phyloP scores from a whole-genome alignment of 2,797 vertebrate genomes.

The Fratercula arctica region DNA sequence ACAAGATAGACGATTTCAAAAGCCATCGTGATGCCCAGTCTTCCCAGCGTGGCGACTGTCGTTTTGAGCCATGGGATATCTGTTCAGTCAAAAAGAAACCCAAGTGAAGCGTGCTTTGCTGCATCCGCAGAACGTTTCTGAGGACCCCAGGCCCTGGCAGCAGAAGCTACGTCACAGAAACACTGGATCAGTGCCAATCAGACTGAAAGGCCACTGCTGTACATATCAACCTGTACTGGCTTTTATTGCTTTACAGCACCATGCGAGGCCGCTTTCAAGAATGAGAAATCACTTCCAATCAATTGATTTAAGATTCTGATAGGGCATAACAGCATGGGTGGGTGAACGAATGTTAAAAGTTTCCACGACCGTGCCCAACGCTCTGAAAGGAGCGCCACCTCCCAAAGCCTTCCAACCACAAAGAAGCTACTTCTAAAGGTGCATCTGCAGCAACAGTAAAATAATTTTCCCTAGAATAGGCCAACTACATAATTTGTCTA shows the following conservation, averaged over 20 bases:
- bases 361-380: not conserved
- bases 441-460: not conserved
- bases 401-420: not conserved
- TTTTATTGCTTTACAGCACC: not conserved
- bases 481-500: not conserved
- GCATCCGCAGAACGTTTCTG: not conserved
- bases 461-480: not conserved
- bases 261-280: not conserved
- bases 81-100: conserved; percentile 65
- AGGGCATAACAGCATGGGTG: not conserved
- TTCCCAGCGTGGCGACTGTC: conserved; percentile 86
- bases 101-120: not conserved
- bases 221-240: not conserved
- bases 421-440: not conserved
- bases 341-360: not conserved
- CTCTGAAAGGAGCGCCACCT: not conserved
- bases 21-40: conserved; percentile 91
- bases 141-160: not conserved
- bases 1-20: conserved; percentile 93
- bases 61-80: conserved; percentile 89
- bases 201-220: not conserved
- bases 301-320: not conserved
- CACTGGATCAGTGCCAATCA: not conserved
- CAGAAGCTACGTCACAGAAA: not conserved
- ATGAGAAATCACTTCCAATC: not conserved